These are phyloP conservation scores for Nephrocerus scutellatus DNA, from an alignment of 2,888 invertebrate species.

Conservation along the genomic window DNA sequence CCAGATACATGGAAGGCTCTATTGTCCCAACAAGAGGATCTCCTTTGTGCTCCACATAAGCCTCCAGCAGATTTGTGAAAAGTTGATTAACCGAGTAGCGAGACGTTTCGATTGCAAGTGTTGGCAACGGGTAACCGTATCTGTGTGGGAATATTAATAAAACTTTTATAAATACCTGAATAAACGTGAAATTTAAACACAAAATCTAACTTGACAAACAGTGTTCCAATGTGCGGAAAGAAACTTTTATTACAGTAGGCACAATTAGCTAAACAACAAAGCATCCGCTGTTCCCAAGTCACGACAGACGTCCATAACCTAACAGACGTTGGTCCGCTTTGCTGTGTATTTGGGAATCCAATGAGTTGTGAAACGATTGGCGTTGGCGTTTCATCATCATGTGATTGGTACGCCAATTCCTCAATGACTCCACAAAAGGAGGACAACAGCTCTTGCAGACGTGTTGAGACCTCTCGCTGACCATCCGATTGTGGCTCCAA, in stretches of 20 bases:
- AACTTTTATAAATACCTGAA: not conserved
- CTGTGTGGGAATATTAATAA: too few relatives aligned
- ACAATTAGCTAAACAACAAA: constrained; percentile 84
- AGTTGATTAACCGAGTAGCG: constrained; percentile 54
- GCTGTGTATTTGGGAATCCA: constrained; percentile 52
- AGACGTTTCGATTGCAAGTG: constrained; percentile 61
- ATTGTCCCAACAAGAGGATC: constrained; percentile 94
- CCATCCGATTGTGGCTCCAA: constrained; percentile 47
- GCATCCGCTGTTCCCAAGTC: constrained; percentile 71
- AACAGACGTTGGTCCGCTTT: constrained; percentile 31
- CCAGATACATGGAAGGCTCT: constrained; percentile 92
- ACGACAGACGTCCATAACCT: constrained; percentile 37
- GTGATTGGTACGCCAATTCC: constrained; percentile 62
- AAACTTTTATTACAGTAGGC: constrained; percentile 71
- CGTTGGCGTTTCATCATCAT: constrained; percentile 53
- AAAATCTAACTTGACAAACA: constrained; percentile 49
- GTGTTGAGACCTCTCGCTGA: constrained; percentile 46
- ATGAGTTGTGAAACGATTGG: constrained; percentile 58
- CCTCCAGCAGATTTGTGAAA: constrained; percentile 58
- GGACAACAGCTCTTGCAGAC: constrained; percentile 55
- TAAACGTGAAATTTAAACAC: not conserved
- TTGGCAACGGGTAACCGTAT: constrained; percentile 69
- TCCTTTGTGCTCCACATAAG: constrained; percentile 81
- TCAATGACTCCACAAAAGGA: constrained; percentile 63
- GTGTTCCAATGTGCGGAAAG: constrained; percentile 62